Evolutionary conservation across 2,888 invertebrate species (phyloP).

Genomic region (Drosophila borborema): DNA sequence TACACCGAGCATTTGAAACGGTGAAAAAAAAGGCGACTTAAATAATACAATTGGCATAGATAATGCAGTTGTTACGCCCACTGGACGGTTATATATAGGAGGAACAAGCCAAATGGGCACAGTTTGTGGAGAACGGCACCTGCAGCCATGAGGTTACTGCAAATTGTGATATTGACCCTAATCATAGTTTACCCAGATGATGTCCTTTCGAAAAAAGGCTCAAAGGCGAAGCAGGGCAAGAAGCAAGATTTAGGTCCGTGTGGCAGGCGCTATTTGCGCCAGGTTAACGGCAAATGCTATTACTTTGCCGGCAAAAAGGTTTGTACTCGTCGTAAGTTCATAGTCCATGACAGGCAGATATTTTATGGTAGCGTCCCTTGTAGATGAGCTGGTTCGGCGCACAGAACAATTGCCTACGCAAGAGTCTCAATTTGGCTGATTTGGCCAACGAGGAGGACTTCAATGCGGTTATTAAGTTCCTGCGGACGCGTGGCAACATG

Average conservation of each 20-base stretch:
- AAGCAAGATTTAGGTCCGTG: constrained; percentile 53
- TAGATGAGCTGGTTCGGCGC: constrained; percentile 71
- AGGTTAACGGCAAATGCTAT: constrained; percentile 61
- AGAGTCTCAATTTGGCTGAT: constrained; percentile 58
- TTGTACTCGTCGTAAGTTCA: background rate
- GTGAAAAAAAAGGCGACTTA: constrained; percentile 1
- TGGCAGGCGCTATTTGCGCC: constrained; percentile 47
- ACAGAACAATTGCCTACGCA: constrained; percentile 68
- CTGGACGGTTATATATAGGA: constrained; percentile 67
- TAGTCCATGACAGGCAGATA: background rate
- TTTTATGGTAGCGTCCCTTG: background rate
- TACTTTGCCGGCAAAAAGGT: constrained; percentile 60
- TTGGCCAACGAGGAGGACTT: constrained; percentile 45
- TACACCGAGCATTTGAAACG: constrained; percentile 1
- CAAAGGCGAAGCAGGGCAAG: background rate
- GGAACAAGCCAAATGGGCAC: constrained; percentile 33
- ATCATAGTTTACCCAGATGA: constrained; percentile 47
- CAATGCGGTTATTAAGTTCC: constrained; percentile 31
- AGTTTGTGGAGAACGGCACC: constrained; percentile 46
- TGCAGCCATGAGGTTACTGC: constrained; percentile 59
- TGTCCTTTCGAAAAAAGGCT: constrained; percentile 24
- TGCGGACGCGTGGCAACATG: constrained; percentile 38
- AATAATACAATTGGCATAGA: constrained; percentile 10
- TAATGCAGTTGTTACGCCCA: constrained; percentile 37
- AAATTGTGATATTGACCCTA: constrained; percentile 55